Evolutionary conservation across 2,888 invertebrate genomes (phyloP), one percentile per base, ranked within the genome.

Genomic region (Mimachlamys varia): DNA sequence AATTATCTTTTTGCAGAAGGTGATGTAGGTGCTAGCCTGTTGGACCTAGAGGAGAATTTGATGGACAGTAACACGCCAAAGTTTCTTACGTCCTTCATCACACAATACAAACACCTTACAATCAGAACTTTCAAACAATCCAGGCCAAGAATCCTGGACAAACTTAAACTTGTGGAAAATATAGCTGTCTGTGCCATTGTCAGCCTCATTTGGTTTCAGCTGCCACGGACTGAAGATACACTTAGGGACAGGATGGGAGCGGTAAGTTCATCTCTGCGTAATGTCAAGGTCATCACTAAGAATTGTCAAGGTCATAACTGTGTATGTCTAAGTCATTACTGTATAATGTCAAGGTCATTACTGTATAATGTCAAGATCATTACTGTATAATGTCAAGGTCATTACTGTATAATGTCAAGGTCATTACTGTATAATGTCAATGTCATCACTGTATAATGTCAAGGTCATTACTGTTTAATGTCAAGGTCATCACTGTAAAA

Each of bases 211-310:
- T 98, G 98, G 98, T 98, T 98, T 95, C 98, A 98, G 96, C 97
- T 98, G 94, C 98, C 98, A 27, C 97, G 98, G 91, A 97, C 97
- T 88, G 98, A 98, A 96, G 98, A 98, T 93, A 97, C 98, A 22
- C 97, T 98, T 91, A 98, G 98, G 94, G 98, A 98, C 96, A 97
- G 98, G 92, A 98, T 98, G 96, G 98, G 98, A 89, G 98, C 98
- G 92, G 96, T 96, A 93, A 93, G 95, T 91, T 88, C 22, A 44
- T 44, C 44, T 5, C 44, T 44, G 44, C 7, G 7, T 44, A 44
- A 7, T 44, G 44, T 44, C 44, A 44, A 44, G 44, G 44, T 44
- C 44, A 44, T 44, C 44, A 27, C 33, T 76, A 33, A 2, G 33
- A 12, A 33, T 13, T 33, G 33, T 76, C 27, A 27, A 33, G 7